Conservation (phyloP, 2,888 invertebrate genomes). For the Xestia ashworthii region DNA sequence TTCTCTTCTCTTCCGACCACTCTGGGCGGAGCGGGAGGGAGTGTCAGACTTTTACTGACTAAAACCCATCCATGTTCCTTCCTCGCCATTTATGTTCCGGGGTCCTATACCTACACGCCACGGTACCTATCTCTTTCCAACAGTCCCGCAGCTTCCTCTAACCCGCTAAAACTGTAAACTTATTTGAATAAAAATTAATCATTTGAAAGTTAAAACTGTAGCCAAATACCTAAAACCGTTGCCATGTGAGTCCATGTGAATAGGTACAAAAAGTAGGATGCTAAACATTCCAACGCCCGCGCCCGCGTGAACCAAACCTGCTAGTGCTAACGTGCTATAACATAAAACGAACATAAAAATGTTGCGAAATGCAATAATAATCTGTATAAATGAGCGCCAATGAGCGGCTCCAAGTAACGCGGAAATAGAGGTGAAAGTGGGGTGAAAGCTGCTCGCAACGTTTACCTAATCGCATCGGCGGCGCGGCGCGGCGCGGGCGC, state of each 20-base stretch:
- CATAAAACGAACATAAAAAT: conserved; percentile 52
- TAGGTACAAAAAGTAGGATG: conserved; percentile 15
- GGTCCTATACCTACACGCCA: too few relatives aligned
- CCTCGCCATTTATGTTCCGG: too few relatives aligned
- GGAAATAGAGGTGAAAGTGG: conserved; percentile 89
- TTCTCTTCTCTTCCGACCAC: too few relatives aligned
- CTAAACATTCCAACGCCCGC: conserved; percentile 19
- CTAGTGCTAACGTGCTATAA: conserved; percentile 21
- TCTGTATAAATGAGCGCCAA: conserved; percentile 71
- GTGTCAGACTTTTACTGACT: too few relatives aligned
- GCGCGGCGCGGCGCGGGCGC: conserved; percentile 73
- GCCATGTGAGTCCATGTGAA: conserved; percentile 8
- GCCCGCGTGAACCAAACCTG: conserved; percentile 32
- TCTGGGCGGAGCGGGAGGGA: too few relatives aligned
- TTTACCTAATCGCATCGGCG: conserved; percentile 86
- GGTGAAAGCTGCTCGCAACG: conserved; percentile 88
- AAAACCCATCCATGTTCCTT: too few relatives aligned
- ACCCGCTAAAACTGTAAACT: background rate
- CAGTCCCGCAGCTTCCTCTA: background rate
- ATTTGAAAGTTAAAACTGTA: conserved; percentile 11
- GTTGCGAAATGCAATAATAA: conserved; percentile 69
- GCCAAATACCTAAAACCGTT: conserved; percentile 7
- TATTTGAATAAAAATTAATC: background rate
- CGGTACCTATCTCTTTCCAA: too few relatives aligned
- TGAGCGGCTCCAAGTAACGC: conserved; percentile 78